These are phyloP conservation scores for Hydropotes inermis DNA, from an alignment of 2,113 vertebrate genomes.

Conservation along the genomic window DNA sequence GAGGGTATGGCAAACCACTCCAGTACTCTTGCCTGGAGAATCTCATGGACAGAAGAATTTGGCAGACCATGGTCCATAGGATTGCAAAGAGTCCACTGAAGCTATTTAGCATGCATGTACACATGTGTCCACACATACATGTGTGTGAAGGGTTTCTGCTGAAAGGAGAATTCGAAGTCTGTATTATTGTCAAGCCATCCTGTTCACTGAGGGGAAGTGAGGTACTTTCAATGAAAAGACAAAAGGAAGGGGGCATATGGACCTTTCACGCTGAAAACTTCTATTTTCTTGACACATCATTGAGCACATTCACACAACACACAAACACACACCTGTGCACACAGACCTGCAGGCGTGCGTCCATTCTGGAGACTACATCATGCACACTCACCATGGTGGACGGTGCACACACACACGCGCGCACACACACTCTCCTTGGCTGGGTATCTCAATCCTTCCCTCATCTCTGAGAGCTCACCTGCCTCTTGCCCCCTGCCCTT, in stretches of 20 bases:
- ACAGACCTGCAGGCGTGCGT: rapidly evolving
- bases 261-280: not conserved
- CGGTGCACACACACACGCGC: not conserved
- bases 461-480: not conserved
- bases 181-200: rapidly evolving
- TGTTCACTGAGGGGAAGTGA: not conserved
- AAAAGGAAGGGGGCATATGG: not conserved
- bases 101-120: not conserved
- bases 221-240: not conserved
- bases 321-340: not conserved
- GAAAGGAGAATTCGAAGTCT: not conserved
- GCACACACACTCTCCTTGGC: not conserved
- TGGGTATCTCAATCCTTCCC: not conserved
- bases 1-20: not conserved
- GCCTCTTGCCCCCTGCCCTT: not conserved
- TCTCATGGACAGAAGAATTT: not conserved
- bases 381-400: rapidly evolving
- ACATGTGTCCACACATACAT: not conserved
- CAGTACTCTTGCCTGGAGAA: not conserved
- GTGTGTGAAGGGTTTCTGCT: not conserved
- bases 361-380: not conserved
- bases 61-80: not conserved
- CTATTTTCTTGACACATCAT: not conserved
- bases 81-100: not conserved
- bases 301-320: not conserved